These are phyloP conservation scores for Synanthedon tipuliformis DNA, from an alignment of 2,888 invertebrate genomes.

Conservation along the genomic window DNA sequence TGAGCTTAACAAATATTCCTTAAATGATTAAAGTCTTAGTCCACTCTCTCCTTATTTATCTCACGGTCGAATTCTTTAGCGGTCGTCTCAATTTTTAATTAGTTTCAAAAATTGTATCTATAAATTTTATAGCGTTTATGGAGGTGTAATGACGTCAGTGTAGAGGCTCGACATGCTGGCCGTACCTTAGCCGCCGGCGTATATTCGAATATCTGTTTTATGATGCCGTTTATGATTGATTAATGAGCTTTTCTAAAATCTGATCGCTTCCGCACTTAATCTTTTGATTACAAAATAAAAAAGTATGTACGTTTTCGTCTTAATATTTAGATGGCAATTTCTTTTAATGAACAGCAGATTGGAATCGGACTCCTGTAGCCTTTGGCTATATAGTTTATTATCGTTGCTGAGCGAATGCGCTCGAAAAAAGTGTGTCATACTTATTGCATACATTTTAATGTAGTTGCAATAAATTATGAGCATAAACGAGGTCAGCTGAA, in stretches of 20 bases:
- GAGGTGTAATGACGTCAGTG: constrained; percentile 34
- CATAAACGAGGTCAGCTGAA: neutral
- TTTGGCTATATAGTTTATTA: neutral
- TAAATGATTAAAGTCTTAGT: no score
- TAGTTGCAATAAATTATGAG: neutral
- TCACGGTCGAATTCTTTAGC: constrained; percentile 54
- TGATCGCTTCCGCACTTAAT: constrained; percentile 53
- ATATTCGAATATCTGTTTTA: constrained; percentile 43
- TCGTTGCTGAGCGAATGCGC: neutral
- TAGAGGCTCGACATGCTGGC: constrained; percentile 16
- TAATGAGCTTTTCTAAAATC: constrained; percentile 42
- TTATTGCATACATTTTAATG: neutral
- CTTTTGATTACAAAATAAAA: constrained; percentile 36
- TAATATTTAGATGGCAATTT: neutral
- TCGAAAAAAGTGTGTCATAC: neutral
- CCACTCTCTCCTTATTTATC: constrained; percentile 19
- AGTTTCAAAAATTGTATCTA: constrained; percentile 59
- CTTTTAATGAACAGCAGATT: neutral
- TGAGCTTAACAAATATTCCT: no score
- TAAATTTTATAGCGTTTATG: constrained; percentile 59
- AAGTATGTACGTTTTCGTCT: constrained; percentile 16
- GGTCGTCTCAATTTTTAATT: constrained; percentile 59
- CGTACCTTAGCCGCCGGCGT: constrained; percentile 26
- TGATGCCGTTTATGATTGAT: constrained; percentile 52
- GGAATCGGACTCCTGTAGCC: constrained; percentile 1